These are phyloP conservation scores for Chouioia cunea DNA, from an alignment of 2,888 invertebrate genomes.

Conservation along the genomic window DNA sequence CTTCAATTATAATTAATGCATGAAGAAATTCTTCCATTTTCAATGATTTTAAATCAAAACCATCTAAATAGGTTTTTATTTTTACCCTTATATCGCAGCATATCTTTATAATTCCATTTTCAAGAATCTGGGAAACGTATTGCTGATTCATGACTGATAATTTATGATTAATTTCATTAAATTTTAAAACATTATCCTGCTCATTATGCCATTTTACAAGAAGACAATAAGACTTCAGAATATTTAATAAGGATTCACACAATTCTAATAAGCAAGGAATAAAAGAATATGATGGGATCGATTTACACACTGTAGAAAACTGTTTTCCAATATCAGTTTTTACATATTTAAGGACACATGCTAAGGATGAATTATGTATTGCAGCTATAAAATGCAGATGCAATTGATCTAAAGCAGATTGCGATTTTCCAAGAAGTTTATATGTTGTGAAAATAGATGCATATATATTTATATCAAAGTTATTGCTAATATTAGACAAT, in stretches of 20 bases:
- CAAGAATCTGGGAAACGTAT: constrained; percentile 89
- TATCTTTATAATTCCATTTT: constrained; percentile 85
- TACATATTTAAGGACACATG: constrained; percentile 72
- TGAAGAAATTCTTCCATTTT: constrained; percentile 96
- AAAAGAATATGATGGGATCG: constrained; percentile 74
- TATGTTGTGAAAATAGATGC: constrained; percentile 89
- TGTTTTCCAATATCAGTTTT: constrained; percentile 75
- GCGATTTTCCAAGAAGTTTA: constrained; percentile 88
- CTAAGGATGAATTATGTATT: constrained; percentile 84
- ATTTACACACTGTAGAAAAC: constrained; percentile 85
- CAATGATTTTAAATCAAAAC: constrained; percentile 84
- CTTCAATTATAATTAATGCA: constrained; percentile 87
- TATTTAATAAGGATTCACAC: constrained; percentile 87
- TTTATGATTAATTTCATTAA: constrained; percentile 70
- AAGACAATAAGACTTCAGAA: constrained; percentile 84
- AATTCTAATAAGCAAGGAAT: constrained; percentile 85
- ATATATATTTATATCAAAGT: constrained; percentile 80
- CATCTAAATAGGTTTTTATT: constrained; percentile 84
- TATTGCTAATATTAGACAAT: constrained; percentile 77
- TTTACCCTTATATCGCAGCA: constrained; percentile 97
- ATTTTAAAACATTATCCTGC: constrained; percentile 37
- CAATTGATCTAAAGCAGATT: constrained; percentile 93
- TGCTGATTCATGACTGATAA: constrained; percentile 79
- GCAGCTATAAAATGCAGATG: constrained; percentile 96
- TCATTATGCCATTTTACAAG: constrained; percentile 82